Base-by-base conservation (phyloP, 2,888 invertebrate species). In the Subacronicta megacephala region DNA sequence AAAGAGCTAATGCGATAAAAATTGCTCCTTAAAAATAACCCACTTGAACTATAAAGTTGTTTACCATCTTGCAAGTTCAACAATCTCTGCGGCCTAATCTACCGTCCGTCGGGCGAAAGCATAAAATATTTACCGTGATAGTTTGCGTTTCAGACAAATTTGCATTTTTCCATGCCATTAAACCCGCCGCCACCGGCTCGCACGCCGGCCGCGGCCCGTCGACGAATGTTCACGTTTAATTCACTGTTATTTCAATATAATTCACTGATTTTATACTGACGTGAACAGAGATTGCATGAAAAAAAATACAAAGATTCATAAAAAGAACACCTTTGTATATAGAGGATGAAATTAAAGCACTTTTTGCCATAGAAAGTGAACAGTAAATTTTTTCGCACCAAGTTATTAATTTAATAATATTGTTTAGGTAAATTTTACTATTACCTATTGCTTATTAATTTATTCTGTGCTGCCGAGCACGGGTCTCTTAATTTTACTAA, bases 151-250 rank as follows among this genome's bases (percentile, higher is more conserved):
- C 75, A 69, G 70, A 84, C 83, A 85, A 87, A 89, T 90, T 89
- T 89, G 84, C 86, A 89, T 89, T 88, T 89, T 90, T 88, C 87
- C 83, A 82, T 79, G 75, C 85, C 85, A 87, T 88, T 89, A 79
- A 74, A 77, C 73, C 63, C 60, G 65, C 58, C 72, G n/a, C 59
- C 61, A 51, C 44, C 50, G 50, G 40, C 43, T 26, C 13, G 17
- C 33, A 29, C 36, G 20, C 9, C 33, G 15, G 49, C 9, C 41
- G 16, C 53, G 7, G 26, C 18, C 56, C 41, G 54, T 36, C 38
- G 18, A 1, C 44, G 51, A 29, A 26, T 20, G 38, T 13, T 42
- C 42, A 37, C 42, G 45, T 40, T 55, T 58, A 64, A 60, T 57
- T 69, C 45, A 57, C 60, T 49, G 56, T 16, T 50, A 53, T 59